Evolutionary conservation across 1,140 invertebrate genomes (phyloP).

Genomic region (Drosophila kikkawai): DNA sequence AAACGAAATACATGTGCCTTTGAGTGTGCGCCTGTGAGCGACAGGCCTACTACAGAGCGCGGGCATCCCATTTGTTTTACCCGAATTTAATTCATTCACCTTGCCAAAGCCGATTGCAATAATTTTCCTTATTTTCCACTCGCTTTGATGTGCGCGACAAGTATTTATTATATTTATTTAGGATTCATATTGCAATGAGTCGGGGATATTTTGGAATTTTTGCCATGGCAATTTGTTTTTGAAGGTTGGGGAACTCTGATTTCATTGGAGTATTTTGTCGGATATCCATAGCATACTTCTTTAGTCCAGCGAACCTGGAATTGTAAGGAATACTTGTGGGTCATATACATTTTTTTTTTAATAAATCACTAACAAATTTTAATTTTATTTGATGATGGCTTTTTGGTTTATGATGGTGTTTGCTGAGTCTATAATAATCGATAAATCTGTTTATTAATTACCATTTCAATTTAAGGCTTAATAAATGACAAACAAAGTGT

Average conservation of each 20-base stretch:
- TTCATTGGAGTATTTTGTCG: not conserved
- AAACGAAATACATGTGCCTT: conserved; percentile 65
- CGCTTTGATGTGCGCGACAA: conserved; percentile 30
- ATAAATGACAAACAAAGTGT: no score
- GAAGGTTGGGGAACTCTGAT: not conserved
- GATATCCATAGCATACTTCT: not conserved
- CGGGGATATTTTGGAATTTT: not conserved
- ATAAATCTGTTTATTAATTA: no score
- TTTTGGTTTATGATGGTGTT: no score
- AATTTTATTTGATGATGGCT: no score
- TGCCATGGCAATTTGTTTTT: not conserved
- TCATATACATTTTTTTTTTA: no score
- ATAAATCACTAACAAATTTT: no score
- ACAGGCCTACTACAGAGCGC: not conserved
- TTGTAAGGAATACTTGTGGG: no score
- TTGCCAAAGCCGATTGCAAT: conserved; percentile 40
- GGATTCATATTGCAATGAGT: conserved; percentile 4
- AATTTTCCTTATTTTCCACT: conserved; percentile 26
- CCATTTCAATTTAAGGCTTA: no score
- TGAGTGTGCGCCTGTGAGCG: conserved; percentile 16
- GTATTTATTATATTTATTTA: conserved; percentile 32
- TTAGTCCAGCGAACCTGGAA: no score
- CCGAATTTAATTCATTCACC: conserved; percentile 36
- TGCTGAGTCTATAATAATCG: no score
- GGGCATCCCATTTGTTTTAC: conserved; percentile 23